Base-by-base conservation (phyloP, 2,888 invertebrate genomes). In the Himalopsyche kuldschensis region DNA sequence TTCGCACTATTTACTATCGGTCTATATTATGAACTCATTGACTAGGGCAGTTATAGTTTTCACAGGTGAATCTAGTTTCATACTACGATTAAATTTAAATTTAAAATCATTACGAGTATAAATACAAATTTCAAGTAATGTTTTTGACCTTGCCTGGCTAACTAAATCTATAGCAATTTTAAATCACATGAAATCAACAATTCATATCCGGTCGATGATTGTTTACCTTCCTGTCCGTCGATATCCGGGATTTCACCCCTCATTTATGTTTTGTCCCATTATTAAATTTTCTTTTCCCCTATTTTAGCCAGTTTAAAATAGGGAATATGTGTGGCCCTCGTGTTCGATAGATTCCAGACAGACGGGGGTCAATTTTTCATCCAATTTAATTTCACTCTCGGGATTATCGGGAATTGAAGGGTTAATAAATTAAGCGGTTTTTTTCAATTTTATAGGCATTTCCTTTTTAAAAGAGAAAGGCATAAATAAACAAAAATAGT, bases 261-360 rank as follows among this genome's bases (percentile, higher is more conserved):
- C 69, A 81, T 46, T 81, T 32, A 75, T 75, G 75, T 76, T 84
- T 76, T 81, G 41, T 81, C 79, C 79, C 55, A 82, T 85, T 84
- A 85, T 84, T 78, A 84, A 83, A 83, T 84, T 85, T 83, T 48
- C 79, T 82, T 85, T 84, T 86, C 81, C 83, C 84, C 84, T 77
- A 55, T 78, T 83, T 79, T 32, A 24, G 48, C 63, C 47, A 24
- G 32, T 78, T 83, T 85, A 76, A 85, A 85, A 85, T 32, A 31
- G 81, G 84, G 81, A 78, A 78, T 81, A 41, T 20, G 47, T n/a
- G 24, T 11, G 41, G 47, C 82, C 82, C 78, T 69, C 35, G 24
- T 78, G 20, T 30, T 55, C 32, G 81, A 76, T 76, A 46, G 75
- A 15, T 20, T 46, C 31, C 79, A 63, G 31, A 47, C 46, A 6